Evolutionary conservation across 2,888 invertebrate genomes (phyloP).

Genomic region (Plusia festucae): DNA sequence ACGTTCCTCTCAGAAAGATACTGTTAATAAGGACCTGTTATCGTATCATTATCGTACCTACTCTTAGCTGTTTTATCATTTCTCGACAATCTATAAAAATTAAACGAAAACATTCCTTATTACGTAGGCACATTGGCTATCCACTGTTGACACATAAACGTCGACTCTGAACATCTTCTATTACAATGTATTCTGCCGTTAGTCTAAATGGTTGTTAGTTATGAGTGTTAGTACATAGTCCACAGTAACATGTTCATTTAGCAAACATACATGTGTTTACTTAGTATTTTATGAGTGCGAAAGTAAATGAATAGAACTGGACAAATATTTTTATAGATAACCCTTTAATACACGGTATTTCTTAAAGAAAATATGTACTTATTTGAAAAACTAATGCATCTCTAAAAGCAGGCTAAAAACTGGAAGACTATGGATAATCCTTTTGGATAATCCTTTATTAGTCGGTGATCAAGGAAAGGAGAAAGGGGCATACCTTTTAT

Average conservation of each 20-base stretch:
- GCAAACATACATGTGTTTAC: background rate
- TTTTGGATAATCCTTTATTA: no score
- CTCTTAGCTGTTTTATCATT: conserved; percentile 1
- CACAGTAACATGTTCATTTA: background rate
- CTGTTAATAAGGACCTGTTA: background rate
- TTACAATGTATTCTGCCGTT: conserved; percentile 4
- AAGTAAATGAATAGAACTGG: background rate
- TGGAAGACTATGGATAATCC: no score
- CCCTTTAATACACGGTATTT: no score
- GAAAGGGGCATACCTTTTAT: background rate
- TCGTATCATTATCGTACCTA: background rate
- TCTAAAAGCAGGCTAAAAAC: no score
- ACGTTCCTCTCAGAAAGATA: background rate
- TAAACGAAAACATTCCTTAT: background rate
- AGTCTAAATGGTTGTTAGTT: background rate
- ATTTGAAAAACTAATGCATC: no score
- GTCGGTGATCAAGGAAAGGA: background rate
- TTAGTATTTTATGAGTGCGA: background rate
- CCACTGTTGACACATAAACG: background rate
- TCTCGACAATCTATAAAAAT: background rate
- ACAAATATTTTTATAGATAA: no score
- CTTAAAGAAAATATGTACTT: no score
- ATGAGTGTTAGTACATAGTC: background rate
- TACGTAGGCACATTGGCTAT: background rate
- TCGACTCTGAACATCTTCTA: background rate